A percentile compares a stretch with the other conserved stretches of the same genome.
phyloP scores from a whole-genome alignment of 1,140 invertebrate species.

The Zaprionus kolodkinae region DNA sequence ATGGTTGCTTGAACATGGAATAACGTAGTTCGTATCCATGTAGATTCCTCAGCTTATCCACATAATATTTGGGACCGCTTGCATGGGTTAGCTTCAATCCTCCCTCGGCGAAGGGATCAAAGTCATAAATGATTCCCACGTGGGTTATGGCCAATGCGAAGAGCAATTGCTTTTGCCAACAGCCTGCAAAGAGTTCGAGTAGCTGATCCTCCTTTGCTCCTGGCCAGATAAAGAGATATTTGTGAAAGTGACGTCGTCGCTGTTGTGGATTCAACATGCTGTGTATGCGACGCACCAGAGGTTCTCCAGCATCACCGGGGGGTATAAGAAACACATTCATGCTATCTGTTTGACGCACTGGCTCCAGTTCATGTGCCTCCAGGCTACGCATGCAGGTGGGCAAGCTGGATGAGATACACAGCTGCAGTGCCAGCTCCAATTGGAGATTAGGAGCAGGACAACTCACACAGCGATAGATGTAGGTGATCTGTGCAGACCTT shows the following conservation, averaged over 20 bases:
- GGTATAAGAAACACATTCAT: constrained; percentile 66
- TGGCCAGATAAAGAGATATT: constrained; percentile 75
- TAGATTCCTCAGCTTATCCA: constrained; percentile 63
- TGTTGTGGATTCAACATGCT: constrained; percentile 69
- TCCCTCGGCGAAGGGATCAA: constrained; percentile 61
- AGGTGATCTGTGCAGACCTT: constrained; percentile 51
- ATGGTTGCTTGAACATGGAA: constrained; percentile 68
- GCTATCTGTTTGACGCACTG: constrained; percentile 55
- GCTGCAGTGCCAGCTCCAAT: constrained; percentile 45
- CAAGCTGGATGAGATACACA: constrained; percentile 46
- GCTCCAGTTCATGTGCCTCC: constrained; percentile 54
- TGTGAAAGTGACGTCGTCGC: constrained; percentile 58
- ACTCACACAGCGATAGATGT: constrained; percentile 65
- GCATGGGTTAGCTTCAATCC: constrained; percentile 45
- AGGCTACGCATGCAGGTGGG: constrained; percentile 49
- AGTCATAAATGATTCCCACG: constrained; percentile 54
- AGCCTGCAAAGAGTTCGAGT: constrained; percentile 40
- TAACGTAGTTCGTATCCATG: constrained; percentile 58
- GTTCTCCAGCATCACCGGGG: constrained; percentile 14
- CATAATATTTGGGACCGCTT: constrained; percentile 19
- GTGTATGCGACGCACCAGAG: constrained; percentile 51
- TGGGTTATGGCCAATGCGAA: constrained; percentile 56
- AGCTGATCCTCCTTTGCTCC: constrained; percentile 41
- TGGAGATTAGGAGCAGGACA: constrained; percentile 17
- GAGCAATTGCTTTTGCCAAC: constrained; percentile 65